Evolutionary conservation across 2,888 invertebrate genomes (phyloP).

Genomic region (Andrena dorsata): DNA sequence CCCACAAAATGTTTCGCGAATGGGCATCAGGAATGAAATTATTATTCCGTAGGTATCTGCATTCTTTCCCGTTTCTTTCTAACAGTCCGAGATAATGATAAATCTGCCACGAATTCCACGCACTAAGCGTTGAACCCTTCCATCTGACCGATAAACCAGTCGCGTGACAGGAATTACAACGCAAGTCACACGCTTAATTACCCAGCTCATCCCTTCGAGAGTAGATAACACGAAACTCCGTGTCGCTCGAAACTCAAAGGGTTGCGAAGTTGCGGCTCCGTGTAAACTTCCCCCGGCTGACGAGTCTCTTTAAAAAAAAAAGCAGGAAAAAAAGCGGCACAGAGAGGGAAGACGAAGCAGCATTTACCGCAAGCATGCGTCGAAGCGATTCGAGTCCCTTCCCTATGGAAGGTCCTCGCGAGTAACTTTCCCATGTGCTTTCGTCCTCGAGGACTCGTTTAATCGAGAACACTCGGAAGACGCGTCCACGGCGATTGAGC

Average conservation of each 20-base stretch:
- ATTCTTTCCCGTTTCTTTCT: no score
- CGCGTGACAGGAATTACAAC: conserved; percentile 37
- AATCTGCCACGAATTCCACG: not conserved
- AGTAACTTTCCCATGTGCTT: conserved; percentile 81
- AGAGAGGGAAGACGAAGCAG: not conserved
- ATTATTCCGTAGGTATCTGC: no score
- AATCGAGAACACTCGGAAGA: conserved; percentile 73
- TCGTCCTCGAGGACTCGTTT: conserved; percentile 74
- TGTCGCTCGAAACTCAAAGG: conserved; percentile 21
- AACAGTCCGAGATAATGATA: no score
- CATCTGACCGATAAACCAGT: conserved; percentile 9
- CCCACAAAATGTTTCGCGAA: not conserved
- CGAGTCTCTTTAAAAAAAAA: conserved; percentile 11
- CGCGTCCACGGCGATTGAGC: conserved; percentile 42
- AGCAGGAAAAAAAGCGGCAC: not conserved
- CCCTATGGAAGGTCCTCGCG: conserved; percentile 45
- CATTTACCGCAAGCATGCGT: conserved; percentile 3
- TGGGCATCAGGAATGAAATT: no score
- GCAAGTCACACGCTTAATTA: conserved; percentile 22
- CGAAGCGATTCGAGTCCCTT: not conserved
- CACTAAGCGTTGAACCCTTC: not conserved
- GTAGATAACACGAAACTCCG: conserved; percentile 19
- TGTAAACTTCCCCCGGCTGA: not conserved
- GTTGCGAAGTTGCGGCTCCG: conserved; percentile 16
- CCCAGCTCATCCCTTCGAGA: conserved; percentile 8